phyloP scores from a whole-genome alignment of 2,113 vertebrate species.

The Pantherophis guttatus region DNA sequence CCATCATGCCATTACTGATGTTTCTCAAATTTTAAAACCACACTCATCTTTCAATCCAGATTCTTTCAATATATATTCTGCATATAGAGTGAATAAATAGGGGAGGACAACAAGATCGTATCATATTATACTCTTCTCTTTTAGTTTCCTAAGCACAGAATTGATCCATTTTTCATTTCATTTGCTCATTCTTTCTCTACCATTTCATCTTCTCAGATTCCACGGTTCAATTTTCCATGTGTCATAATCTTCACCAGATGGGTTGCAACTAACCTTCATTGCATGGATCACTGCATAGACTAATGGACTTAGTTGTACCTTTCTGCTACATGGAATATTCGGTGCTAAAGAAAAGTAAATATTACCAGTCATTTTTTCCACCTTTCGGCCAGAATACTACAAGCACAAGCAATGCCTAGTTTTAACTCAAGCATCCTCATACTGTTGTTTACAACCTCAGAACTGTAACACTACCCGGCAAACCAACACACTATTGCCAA shows the following conservation, averaged over 20 bases:
- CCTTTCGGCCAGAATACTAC: neutral
- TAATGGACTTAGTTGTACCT: neutral
- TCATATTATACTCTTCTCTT: too few species aligned
- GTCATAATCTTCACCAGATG: neutral
- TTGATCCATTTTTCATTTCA: too few species aligned
- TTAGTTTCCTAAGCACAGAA: too few species aligned
- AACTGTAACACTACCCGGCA: neutral
- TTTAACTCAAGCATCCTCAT: neutral
- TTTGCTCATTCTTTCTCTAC: too few species aligned
- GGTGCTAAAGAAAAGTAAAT: neutral
- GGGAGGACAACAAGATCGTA: too few species aligned
- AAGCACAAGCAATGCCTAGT: neutral
- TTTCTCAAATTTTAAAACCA: neutral
- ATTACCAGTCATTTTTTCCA: neutral
- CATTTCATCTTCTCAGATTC: too few species aligned
- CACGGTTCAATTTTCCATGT: neutral
- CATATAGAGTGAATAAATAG: too few species aligned
- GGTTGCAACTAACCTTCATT: neutral
- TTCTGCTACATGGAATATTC: neutral
- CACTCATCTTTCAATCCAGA: too few species aligned
- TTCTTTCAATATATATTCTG: too few species aligned
- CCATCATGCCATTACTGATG: neutral
- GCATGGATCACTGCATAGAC: neutral
- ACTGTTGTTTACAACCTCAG: neutral
- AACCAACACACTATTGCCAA: neutral